These are phyloP conservation scores for Poeciliopsis occidentalis DNA, from an alignment of 2,113 vertebrate species.

Conservation along the genomic window DNA sequence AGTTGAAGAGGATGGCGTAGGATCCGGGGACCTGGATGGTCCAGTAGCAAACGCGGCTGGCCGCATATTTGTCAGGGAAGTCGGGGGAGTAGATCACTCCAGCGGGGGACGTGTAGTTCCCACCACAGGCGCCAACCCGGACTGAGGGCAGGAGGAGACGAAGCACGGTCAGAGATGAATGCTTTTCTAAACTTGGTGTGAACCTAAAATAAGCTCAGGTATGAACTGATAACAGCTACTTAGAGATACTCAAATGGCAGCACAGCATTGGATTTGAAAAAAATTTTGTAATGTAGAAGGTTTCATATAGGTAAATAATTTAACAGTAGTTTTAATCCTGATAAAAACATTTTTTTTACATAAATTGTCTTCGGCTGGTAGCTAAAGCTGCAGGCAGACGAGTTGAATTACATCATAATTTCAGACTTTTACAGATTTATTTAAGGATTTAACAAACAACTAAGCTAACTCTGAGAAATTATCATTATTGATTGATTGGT, in stretches of 20 bases:
- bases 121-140: slow-evolving; percentile 91
- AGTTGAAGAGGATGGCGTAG: slow-evolving; percentile 87
- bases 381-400: not conserved
- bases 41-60: slow-evolving; percentile 93
- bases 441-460: not conserved
- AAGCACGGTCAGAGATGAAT: not conserved
- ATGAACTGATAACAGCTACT: no score
- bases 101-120: slow-evolving; percentile 88
- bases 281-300: not conserved
- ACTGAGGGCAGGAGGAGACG: slow-evolving; percentile 73
- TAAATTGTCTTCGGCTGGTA: not conserved
- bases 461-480: not conserved
- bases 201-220: no score
- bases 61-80: slow-evolving; percentile 89
- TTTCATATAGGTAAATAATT: not conserved
- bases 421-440: not conserved
- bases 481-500: no score
- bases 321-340: not conserved
- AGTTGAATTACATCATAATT: not conserved
- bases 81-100: slow-evolving; percentile 94
- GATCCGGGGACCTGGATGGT: slow-evolving; percentile 90
- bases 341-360: not conserved
- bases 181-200: no score
- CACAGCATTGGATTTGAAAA: not conserved
- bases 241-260: not conserved